These are phyloP conservation scores for Rhinogobio ventralis DNA, from an alignment of 2,797 vertebrate species.

Conservation along the genomic window DNA sequence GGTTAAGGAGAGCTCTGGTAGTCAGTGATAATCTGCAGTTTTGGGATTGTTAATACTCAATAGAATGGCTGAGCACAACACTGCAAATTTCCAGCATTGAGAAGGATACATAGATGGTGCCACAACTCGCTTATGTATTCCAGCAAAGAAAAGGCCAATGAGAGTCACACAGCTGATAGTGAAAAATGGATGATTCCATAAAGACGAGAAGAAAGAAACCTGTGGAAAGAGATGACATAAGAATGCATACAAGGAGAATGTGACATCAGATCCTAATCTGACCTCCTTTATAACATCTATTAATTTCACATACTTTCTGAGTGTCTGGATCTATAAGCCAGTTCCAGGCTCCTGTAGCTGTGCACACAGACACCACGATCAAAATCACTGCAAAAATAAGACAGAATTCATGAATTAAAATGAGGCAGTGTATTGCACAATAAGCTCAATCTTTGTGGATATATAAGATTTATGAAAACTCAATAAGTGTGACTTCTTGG, in stretches of 20 bases:
- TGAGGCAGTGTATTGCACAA: not conserved
- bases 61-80: not conserved
- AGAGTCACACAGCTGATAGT: conserved; percentile 98
- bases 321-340: conserved; percentile 99
- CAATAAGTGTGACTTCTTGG: not conserved
- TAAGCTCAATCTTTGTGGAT: not conserved
- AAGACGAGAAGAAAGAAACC: conserved; percentile 97
- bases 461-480: not conserved
- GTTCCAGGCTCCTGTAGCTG: conserved; percentile 98
- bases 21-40: conserved; percentile 48
- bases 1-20: conserved; percentile 26
- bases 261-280: not conserved
- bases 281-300: not conserved
- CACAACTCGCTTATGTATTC: conserved; percentile 98
- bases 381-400: conserved; percentile 88
- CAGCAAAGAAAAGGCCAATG: conserved; percentile 98
- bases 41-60: conserved; percentile 57
- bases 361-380: conserved; percentile 98
- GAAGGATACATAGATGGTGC: conserved; percentile 99
- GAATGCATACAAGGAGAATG: not conserved
- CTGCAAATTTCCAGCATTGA: not conserved
- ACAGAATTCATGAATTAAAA: conserved; percentile 17
- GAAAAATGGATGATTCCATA: conserved; percentile 99
- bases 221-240: conserved; percentile 65
- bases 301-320: conserved; percentile 85